Evolutionary conservation across 2,888 invertebrate species (phyloP).

Genomic region (Meloe dianella): DNA sequence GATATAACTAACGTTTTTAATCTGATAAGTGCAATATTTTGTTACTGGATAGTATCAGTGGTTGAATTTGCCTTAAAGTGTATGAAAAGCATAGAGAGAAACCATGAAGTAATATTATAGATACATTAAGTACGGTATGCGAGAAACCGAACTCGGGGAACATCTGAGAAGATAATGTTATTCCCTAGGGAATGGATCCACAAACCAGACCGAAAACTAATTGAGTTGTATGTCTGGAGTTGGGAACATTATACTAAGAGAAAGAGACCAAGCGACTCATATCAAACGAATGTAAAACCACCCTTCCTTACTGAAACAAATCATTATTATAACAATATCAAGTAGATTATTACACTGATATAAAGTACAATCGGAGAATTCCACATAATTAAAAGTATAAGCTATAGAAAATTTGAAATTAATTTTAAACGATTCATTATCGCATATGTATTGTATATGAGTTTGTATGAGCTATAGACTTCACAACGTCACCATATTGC

Average conservation of each 20-base stretch:
- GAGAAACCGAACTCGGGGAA: conserved; percentile 46
- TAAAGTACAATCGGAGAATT: too few relatives aligned
- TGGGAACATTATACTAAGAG: conserved; percentile 18
- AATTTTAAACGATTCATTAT: too few relatives aligned
- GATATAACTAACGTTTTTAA: conserved; percentile 42
- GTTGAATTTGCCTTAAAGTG: conserved; percentile 33
- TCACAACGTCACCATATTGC: conserved; percentile 22
- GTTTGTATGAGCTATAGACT: background rate
- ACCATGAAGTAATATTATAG: conserved; percentile 46
- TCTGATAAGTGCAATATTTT: conserved; percentile 50
- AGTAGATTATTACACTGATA: too few relatives aligned
- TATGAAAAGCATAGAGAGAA: conserved; percentile 28
- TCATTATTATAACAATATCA: too few relatives aligned
- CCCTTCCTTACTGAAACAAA: conserved; percentile 29
- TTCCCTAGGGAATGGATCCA: conserved; percentile 47
- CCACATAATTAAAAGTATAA: too few relatives aligned
- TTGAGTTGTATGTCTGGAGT: conserved; percentile 52
- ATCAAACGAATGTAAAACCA: conserved; percentile 49
- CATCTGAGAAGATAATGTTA: conserved; percentile 50
- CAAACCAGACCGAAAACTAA: conserved; percentile 52
- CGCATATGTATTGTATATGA: too few relatives aligned
- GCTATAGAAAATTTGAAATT: too few relatives aligned
- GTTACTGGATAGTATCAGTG: conserved; percentile 44
- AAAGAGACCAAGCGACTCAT: conserved; percentile 33
- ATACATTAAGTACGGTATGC: conserved; percentile 43